Evolutionary conservation across 2,113 vertebrate species (phyloP).

Genomic region (Caretta caretta): DNA sequence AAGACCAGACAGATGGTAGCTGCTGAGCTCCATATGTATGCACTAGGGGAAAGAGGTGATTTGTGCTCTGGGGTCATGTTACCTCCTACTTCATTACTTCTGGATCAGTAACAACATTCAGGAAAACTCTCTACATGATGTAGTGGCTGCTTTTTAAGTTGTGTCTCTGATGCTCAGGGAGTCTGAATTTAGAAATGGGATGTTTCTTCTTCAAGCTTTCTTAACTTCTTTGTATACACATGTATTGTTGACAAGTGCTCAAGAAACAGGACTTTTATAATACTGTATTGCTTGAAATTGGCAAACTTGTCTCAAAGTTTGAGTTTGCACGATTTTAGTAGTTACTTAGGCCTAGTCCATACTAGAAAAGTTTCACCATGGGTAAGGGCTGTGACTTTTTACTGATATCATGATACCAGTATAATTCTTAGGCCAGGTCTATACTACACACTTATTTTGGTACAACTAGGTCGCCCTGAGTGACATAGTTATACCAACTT

Average conservation of each 20-base stretch:
- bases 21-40: constrained; percentile 67
- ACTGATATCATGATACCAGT: not conserved
- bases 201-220: not conserved
- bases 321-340: not conserved
- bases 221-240: not conserved
- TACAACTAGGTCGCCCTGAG: not conserved
- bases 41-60: constrained; percentile 67
- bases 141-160: constrained; percentile 67
- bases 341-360: not conserved
- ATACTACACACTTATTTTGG: not conserved
- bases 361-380: not conserved
- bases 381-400: not conserved
- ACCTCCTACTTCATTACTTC: constrained; percentile 73
- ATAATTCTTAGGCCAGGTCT: not conserved
- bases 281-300: not conserved
- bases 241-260: not conserved
- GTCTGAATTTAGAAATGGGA: not conserved
- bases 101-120: constrained; percentile 65
- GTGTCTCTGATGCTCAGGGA: not conserved
- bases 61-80: constrained; percentile 64
- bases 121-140: constrained; percentile 45
- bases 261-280: not conserved
- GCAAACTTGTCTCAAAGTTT: not conserved
- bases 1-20: constrained; percentile 49
- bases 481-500: not conserved